Base-by-base conservation (phyloP, 1,140 invertebrate species). In the Megalonaias nervosa region DNA sequence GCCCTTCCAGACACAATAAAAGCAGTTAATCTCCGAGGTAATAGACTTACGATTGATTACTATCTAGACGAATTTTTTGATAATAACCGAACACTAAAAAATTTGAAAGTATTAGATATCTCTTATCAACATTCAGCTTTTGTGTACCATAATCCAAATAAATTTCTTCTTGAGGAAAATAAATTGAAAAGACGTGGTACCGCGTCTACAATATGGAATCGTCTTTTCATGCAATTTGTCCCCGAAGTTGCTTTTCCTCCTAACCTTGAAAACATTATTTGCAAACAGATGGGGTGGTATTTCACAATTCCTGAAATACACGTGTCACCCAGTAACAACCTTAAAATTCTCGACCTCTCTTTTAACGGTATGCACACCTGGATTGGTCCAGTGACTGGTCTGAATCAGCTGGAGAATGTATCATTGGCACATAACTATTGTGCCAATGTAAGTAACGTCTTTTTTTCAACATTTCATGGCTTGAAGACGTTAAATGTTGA, bases 341-440 rank as follows among this genome's bases (percentile, higher is more conserved):
- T 57, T 56, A 48, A 57, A 48, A 58, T 0, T 2, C 31, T 15
- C 65, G 55, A 67, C 21, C 65, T 64, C 21, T 60, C 57, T 26
- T 73, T 31, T 38, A 62, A 17, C 6, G 56, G 31, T 31, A 73
- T 73, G 26, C 66, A 56, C 57, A 66, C 19, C 1, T 73, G 61
- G 64, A 48, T 66, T 23, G 62, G 71, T 6, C 71, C 71, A 17
- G 26, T 66, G 21, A 26, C 21, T 31, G 71, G 71, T 17, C 2
- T 73, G 13, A 55, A 57, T 21, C 13, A 58, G 1, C 23, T 73
- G 15, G 12, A 58, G n/a, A 23, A 66, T 26, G 16, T 73, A 48
- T 58, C 65, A 11, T 55, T 73, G 19, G 31, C 71, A 9, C 58
- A 64, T 57, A 73, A 73, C 23, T 73, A 56, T 12, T 73, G 71